phyloP scores from a whole-genome alignment of 2,113 vertebrate species.

The Sciurus niger region DNA sequence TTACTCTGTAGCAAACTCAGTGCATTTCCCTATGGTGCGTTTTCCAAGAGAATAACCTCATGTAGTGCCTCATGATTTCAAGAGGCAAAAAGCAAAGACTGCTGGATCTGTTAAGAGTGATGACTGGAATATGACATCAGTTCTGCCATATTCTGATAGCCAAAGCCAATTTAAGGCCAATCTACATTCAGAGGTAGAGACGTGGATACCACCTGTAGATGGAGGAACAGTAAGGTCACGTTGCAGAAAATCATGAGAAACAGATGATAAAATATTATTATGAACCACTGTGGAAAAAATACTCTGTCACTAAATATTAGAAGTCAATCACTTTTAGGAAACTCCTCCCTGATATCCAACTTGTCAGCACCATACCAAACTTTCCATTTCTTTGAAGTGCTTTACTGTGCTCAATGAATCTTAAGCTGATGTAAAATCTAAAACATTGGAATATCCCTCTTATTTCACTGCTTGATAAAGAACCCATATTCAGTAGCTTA shows the following conservation, averaged over 20 bases:
- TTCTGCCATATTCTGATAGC: background rate
- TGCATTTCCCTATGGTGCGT: background rate
- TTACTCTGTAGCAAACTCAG: background rate
- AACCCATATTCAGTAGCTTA: slow-evolving; percentile 54
- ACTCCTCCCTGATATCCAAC: background rate
- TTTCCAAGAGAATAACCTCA: background rate
- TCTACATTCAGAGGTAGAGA: background rate
- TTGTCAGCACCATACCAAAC: background rate
- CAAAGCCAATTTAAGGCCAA: background rate
- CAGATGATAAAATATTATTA: background rate
- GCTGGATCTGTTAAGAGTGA: background rate
- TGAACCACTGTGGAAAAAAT: background rate
- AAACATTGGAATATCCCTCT: background rate
- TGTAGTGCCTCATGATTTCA: background rate
- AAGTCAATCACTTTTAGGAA: background rate
- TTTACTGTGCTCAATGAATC: background rate
- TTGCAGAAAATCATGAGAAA: background rate
- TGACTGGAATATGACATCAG: background rate
- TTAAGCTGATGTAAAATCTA: slow-evolving; percentile 33
- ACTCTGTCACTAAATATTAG: background rate
- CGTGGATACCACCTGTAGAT: background rate
- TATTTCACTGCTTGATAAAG: slow-evolving; percentile 53
- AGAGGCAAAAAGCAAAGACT: background rate
- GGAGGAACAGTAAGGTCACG: background rate
- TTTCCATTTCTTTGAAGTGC: slow-evolving; percentile 43